Evolutionary conservation across 2,888 invertebrate genomes (phyloP), one percentile per base, ranked within the genome.

Genomic region (Scrobipalpa costella): DNA sequence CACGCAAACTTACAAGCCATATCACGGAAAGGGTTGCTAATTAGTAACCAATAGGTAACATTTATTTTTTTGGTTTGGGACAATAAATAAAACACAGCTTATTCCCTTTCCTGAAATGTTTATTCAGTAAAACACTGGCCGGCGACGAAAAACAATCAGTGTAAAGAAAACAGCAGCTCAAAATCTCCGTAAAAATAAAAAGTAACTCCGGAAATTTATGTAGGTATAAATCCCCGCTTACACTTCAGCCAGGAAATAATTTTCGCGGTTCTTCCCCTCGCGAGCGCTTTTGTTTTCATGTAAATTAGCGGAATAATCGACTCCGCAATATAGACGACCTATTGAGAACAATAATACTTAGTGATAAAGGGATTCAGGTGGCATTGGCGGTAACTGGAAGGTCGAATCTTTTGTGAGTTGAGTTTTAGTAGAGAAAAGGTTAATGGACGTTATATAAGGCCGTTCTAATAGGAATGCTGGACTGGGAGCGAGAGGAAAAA

Each of bases 261-360:
- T 74, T 78, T 70, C 70, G 66, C 70, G 69, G 68, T 67, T 65
- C 66, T 63, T 69, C 70, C 70, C 65, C 68, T 66, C 64, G 68
- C 64, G 66, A 69, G 68, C 71, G 64, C 69, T 69, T 73, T 79
- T 78, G 75, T 80, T 76, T 75, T 75, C 69, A 80, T 78, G 77
- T 68, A 75, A 79, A 80, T 80, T 66, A 52, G 64, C 67, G 64
- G 71, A 72, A 73, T 71, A 76, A 76, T 68, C 66, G 66, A 50
- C 63, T 55, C 34, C 8, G 44, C 52, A 38, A 52, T 50, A 61
- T 61, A 65, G 63, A 57, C 55, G 55, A 27, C 47, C 58, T 40
- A 63, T 62, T 57, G 62, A 57, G 52, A 44, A 52, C 50, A 55
- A 47, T 62, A 40, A 44, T 17, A 50, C 50, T 38, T 38, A 38